Percentiles rank a stretch among this genome's conserved stretches.
These are phyloP conservation scores for Bombus affinis DNA, from an alignment of 1,140 invertebrate genomes.

Conservation along the genomic window DNA sequence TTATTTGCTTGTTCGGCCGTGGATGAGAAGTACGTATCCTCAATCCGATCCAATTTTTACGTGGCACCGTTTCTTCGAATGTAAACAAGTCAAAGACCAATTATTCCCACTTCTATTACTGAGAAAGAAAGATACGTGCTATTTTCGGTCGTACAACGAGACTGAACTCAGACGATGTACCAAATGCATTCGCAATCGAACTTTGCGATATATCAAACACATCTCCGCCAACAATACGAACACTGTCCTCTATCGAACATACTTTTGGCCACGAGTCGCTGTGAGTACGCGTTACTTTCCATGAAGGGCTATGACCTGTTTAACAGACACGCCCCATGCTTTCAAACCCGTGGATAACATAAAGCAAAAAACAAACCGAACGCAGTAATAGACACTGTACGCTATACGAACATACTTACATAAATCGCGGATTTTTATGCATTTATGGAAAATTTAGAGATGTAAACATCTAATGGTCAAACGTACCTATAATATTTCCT, in stretches of 20 bases:
- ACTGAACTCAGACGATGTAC: not conserved
- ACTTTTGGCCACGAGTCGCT: not conserved
- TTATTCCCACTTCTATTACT: conserved; percentile 10
- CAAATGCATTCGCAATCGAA: not conserved
- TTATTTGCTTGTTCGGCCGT: not conserved
- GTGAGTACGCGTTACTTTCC: not conserved
- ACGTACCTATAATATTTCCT: not conserved
- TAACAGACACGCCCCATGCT: conserved; percentile 22
- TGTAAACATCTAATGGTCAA: not conserved
- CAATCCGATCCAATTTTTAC: not conserved
- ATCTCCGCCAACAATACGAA: not conserved
- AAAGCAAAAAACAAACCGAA: not conserved
- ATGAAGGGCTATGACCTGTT: conserved; percentile 38
- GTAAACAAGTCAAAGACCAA: conserved; percentile 39
- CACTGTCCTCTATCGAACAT: not conserved
- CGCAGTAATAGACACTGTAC: not conserved
- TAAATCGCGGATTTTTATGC: not conserved
- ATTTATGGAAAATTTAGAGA: not conserved
- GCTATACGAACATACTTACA: not conserved
- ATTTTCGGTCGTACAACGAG: conserved; percentile 3
- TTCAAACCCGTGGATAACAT: conserved; percentile 26
- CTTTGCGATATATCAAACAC: not conserved
- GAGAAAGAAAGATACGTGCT: conserved; percentile 23
- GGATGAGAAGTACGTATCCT: not conserved
- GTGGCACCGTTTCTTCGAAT: conserved; percentile 26